Percentiles rank a stretch among this genome's conserved stretches.
These are phyloP conservation scores for Cheilinus undulatus DNA, from an alignment of 2,113 vertebrate species.

Conservation along the genomic window DNA sequence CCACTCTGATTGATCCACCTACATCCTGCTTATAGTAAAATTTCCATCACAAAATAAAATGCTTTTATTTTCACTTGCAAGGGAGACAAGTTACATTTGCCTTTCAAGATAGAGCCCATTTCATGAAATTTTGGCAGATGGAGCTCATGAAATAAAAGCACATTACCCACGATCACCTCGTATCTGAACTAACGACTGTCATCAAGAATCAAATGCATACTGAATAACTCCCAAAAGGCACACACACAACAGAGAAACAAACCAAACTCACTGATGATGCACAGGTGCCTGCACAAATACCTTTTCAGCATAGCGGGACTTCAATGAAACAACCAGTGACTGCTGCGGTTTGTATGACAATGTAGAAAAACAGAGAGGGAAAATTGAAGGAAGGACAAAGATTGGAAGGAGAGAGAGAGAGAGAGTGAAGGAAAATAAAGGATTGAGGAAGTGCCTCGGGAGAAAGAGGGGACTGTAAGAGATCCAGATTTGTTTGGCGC, in stretches of 20 bases:
- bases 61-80: constrained; percentile 4
- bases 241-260: constrained; percentile 4
- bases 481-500: constrained; percentile 43
- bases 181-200: constrained; percentile 10
- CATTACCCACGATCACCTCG: constrained; percentile 6
- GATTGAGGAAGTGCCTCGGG: not conserved
- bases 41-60: not conserved
- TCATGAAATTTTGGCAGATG: not conserved
- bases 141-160: constrained; percentile 10
- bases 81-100: constrained; percentile 10
- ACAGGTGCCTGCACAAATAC: constrained; percentile 37
- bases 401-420: not conserved
- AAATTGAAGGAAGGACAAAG: constrained; percentile 1
- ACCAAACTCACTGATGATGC: not conserved
- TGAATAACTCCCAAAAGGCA: constrained; percentile 1
- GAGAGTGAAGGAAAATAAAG: not conserved
- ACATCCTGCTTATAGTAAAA: not conserved
- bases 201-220: constrained; percentile 34
- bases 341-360: constrained; percentile 52
- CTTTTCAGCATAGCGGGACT: constrained; percentile 40
- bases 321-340: constrained; percentile 16
- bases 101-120: constrained; percentile 15
- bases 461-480: constrained; percentile 32
- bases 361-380: constrained; percentile 27
- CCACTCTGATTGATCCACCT: not conserved